Evolutionary conservation across 2,888 invertebrate genomes (phyloP).

Genomic region (Gerris lacustris): DNA sequence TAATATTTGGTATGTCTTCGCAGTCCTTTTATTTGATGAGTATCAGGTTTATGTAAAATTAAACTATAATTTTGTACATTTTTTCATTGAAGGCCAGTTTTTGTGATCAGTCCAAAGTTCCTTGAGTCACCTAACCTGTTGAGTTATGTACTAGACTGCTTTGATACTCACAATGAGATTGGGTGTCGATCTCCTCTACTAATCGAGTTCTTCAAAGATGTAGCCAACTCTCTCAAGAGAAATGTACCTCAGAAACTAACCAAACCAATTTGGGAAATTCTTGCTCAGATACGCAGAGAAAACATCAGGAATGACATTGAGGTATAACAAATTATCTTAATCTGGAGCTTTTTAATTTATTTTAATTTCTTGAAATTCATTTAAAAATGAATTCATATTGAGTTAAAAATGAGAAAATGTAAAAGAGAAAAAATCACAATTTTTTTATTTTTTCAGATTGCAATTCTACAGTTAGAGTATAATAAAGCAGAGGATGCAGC

Average conservation of each 20-base stretch:
- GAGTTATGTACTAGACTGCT: background rate
- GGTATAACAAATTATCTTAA: background rate
- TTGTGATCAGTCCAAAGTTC: background rate
- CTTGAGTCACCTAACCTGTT: background rate
- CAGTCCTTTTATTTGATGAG: no score
- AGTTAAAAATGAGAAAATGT: no score
- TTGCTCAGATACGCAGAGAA: background rate
- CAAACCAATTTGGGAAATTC: background rate
- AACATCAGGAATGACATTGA: conserved; percentile 4
- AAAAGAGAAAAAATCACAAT: no score
- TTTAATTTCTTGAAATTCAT: no score
- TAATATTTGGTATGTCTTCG: no score
- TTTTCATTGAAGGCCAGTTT: background rate
- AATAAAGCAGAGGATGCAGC: background rate
- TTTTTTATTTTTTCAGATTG: conserved; percentile 6
- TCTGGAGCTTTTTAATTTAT: no score
- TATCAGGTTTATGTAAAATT: no score
- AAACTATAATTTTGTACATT: no score
- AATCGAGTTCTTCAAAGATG: background rate
- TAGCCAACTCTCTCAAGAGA: background rate
- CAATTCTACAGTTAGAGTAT: background rate
- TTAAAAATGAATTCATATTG: no score
- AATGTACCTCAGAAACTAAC: conserved; percentile 6
- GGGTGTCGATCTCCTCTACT: background rate
- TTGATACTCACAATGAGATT: background rate